Evolutionary conservation across 2,797 vertebrate species (phyloP), one percentile per base, ranked within the genome.

Genomic region (Tympanoctomys barrerae): DNA sequence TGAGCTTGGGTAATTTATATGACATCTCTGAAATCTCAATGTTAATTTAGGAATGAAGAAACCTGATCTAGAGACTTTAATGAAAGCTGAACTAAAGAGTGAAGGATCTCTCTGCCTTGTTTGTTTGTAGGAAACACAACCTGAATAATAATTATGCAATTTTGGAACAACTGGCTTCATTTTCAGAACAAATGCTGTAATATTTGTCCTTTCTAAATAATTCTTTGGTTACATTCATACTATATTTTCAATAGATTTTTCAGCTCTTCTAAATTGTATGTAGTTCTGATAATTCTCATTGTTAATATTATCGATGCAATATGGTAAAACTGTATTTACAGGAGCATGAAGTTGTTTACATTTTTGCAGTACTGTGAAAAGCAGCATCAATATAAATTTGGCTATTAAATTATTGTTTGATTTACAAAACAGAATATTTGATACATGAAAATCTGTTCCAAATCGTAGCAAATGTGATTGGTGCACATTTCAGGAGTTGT

Each of bases 241-340:
- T 52, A 52, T 52, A 18, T 61, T 93, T 91, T 21, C 86, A 54
- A 57, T 82, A 10, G 57, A 46, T 68, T 61, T 87, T 26, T 19
- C 42, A 84, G 57, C 5, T 80, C 10, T 91, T 87, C 64, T 66
- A 83, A 83, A 88, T 57, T 68, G 26, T 5, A 73, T 22, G 36
- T 22, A 78, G 7, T 70, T 95, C 62, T 75, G 36, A 94, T 54
- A 57, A 52, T 33, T 93, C 87, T 73, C 42, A 90, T 4, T 87
- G 24, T 77, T 89, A 66, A 28, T 54, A 54, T 36, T 31, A n/a
- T 5, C 68, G 28, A 46, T 33, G 28, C 19, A 42, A 77, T 66
- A 81, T 36, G 36, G 9, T 46, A 79, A 59, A 9, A 42, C 77
- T 88, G 62, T 73, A 79, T 70, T 68, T 89, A 57, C 68, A 52